phyloP scores from a whole-genome alignment of 2,797 vertebrate genomes.

The Epinephelus coioides region DNA sequence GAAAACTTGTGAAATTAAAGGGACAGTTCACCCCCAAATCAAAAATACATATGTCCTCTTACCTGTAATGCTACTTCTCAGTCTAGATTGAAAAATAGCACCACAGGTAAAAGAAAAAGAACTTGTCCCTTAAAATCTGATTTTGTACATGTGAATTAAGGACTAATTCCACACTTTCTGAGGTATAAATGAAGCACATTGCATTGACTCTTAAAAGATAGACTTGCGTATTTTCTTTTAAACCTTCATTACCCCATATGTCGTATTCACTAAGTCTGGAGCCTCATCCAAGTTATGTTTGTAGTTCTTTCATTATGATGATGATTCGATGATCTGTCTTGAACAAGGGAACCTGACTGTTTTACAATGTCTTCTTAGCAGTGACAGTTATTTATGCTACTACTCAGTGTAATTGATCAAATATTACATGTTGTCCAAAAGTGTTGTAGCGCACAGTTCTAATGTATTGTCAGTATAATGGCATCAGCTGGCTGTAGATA shows the following conservation, averaged over 20 bases:
- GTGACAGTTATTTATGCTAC: conserved; percentile 60
- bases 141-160: conserved; percentile 41
- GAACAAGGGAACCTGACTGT: conserved; percentile 57
- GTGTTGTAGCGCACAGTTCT: conserved; percentile 53
- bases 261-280: conserved; percentile 27
- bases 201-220: conserved; percentile 22
- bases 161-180: conserved; percentile 25
- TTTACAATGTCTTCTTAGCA: conserved; percentile 40
- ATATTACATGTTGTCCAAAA: conserved; percentile 45
- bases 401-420: conserved; percentile 49
- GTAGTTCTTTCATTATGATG: conserved; percentile 2
- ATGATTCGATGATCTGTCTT: conserved; percentile 29
- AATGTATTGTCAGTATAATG: conserved; percentile 55
- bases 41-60: no score
- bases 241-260: not conserved
- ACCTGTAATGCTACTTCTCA: no score
- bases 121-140: conserved; percentile 1
- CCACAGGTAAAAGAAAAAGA: no score
- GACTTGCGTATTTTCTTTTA: not conserved
- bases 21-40: no score
- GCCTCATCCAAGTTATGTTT: conserved; percentile 20
- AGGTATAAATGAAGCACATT: conserved; percentile 32
- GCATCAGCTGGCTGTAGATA: conserved; percentile 69
- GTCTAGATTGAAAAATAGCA: no score
- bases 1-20: conserved; percentile 15